Conservation (phyloP, 1,140 invertebrate species). For the Brachionus rubens region DNA sequence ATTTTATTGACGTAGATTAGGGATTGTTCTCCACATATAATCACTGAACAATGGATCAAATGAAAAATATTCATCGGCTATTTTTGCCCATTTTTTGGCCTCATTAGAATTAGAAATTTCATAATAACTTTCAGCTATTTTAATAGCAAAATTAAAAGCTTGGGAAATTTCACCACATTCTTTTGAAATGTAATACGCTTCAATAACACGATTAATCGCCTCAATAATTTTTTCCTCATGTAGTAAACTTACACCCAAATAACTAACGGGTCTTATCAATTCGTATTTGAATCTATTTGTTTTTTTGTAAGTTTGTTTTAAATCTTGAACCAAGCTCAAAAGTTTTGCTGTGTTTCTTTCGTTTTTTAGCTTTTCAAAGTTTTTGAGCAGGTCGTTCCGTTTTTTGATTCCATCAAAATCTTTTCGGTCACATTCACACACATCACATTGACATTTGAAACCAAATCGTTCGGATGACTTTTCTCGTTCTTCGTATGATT, state of each 20-base stretch:
- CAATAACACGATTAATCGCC: background rate
- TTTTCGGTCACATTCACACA: slow-evolving; percentile 11
- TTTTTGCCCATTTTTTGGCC: no score
- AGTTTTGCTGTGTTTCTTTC: background rate
- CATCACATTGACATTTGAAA: slow-evolving; percentile 13
- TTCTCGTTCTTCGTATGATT: slow-evolving; percentile 10
- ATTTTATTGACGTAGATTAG: no score
- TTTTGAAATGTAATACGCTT: background rate
- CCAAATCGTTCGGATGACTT: background rate
- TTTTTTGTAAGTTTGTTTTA: slow-evolving; percentile 17
- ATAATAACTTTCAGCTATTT: no score
- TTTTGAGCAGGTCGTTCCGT: background rate
- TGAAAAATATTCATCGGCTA: no score
- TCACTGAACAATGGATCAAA: no score
- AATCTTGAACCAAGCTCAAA: background rate
- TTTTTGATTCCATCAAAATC: background rate
- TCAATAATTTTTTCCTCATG: background rate
- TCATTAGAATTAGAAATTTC: no score
- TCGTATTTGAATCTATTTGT: slow-evolving; percentile 9
- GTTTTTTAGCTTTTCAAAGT: background rate
- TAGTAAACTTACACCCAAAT: background rate
- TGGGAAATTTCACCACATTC: slow-evolving; percentile 1
- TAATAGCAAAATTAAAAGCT: no score
- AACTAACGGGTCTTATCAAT: background rate
- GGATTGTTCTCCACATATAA: no score